Evolutionary conservation across 2,113 vertebrate genomes (phyloP).

Genomic region (Eolophus roseicapilla): DNA sequence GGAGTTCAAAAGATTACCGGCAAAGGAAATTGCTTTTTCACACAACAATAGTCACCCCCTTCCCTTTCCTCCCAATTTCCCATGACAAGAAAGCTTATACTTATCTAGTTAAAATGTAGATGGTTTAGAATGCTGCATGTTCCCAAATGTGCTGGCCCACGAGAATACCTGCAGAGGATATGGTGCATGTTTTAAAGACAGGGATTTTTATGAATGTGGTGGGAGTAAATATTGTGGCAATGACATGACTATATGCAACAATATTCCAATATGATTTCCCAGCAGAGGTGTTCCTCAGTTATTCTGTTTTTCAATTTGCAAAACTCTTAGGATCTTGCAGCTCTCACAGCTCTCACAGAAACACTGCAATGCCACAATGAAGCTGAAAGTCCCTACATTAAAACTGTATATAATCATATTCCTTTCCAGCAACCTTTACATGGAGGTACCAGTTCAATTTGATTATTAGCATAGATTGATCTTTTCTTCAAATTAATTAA

Average conservation of each 20-base stretch:
- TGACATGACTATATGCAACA: background rate
- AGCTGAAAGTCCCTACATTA: background rate
- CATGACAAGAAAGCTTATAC: background rate
- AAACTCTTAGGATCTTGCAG: background rate
- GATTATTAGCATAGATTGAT: conserved; percentile 14
- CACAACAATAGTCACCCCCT: background rate
- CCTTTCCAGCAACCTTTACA: background rate
- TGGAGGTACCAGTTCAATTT: background rate
- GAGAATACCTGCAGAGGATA: background rate
- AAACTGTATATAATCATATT: background rate
- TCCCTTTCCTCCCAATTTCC: background rate
- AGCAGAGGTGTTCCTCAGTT: background rate
- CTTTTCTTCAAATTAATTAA: conserved; percentile 28
- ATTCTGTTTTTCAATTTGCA: background rate
- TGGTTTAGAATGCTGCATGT: background rate
- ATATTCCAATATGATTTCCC: background rate
- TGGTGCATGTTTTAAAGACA: background rate
- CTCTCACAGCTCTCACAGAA: background rate
- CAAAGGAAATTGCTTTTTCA: conserved; percentile 28
- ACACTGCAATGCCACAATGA: background rate
- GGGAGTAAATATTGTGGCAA: background rate
- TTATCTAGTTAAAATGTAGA: background rate
- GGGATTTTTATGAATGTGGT: background rate
- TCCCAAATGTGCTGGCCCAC: background rate
- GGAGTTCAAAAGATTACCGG: background rate